Conservation (phyloP, 1,140 invertebrate species). For the Apis laboriosa region DNA sequence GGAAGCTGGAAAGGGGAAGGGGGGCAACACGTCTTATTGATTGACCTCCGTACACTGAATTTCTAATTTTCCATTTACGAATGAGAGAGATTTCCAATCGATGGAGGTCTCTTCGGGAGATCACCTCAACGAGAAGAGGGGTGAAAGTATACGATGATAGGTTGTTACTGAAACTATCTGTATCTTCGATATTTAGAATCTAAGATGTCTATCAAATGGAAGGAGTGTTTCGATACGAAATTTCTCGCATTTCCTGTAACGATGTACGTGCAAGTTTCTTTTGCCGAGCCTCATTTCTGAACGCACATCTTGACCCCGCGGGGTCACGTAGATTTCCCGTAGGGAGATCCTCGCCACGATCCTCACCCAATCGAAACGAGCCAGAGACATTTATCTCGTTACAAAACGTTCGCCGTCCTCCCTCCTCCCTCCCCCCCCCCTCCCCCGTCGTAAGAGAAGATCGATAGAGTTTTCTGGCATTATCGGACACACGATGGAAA, state of each 20-base stretch:
- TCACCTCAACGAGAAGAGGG: not conserved
- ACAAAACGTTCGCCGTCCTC: not conserved
- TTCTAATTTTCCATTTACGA: not conserved
- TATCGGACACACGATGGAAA: conserved; percentile 42
- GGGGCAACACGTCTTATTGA: too few relatives aligned
- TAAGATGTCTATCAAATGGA: not conserved
- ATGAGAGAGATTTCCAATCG: not conserved
- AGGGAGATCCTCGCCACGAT: conserved; percentile 33
- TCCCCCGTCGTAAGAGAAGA: conserved; percentile 7
- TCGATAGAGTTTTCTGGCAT: conserved; percentile 37
- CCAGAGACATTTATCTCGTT: conserved; percentile 43
- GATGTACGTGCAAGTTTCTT: conserved; percentile 7
- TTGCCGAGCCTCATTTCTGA: not conserved
- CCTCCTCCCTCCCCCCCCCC: not conserved
- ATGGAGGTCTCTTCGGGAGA: not conserved
- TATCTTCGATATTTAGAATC: not conserved
- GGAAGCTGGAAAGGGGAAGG: too few relatives aligned
- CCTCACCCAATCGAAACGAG: conserved; percentile 33
- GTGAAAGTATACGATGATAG: not conserved
- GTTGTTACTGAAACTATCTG: not conserved
- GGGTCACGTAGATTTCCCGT: conserved; percentile 8
- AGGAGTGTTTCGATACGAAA: not conserved
- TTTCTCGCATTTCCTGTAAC: not conserved
- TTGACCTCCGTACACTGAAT: not conserved
- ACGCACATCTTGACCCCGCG: conserved; percentile 10